Percentiles rank a stretch among this genome's conserved stretches.
Evolutionary conservation across 2,113 vertebrate species (phyloP).

Genomic region (Centropristis striata): DNA sequence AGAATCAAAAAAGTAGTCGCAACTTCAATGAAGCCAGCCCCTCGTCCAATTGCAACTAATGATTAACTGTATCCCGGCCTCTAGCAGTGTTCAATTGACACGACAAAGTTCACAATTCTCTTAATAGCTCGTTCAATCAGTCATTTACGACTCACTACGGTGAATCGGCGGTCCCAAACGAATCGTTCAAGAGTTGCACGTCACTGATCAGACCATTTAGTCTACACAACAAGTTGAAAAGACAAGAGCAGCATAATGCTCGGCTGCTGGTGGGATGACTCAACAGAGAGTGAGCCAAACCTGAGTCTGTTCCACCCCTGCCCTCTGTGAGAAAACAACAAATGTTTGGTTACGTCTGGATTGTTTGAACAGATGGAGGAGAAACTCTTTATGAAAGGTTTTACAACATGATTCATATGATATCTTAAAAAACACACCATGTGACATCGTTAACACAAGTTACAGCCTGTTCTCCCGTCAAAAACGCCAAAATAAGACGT

Average conservation of each 20-base stretch:
- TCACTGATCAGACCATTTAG: slow-evolving; percentile 30
- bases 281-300: slow-evolving; percentile 20
- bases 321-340: slow-evolving; percentile 39
- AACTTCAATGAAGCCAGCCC: slow-evolving; percentile 22
- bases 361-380: slow-evolving; percentile 69
- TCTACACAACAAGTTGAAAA: slow-evolving; percentile 46
- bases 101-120: slow-evolving; percentile 46
- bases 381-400: too few relatives aligned
- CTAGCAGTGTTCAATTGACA: slow-evolving; percentile 21
- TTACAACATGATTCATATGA: too few relatives aligned
- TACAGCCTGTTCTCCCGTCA: too few relatives aligned
- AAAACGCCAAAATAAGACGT: too few relatives aligned
- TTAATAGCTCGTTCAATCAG: slow-evolving; percentile 56
- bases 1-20: slow-evolving; percentile 22
- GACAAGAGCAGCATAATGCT: not conserved
- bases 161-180: slow-evolving; percentile 8
- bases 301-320: slow-evolving; percentile 4
- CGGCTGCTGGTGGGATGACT: slow-evolving; percentile 13
- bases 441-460: too few relatives aligned
- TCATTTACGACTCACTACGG: slow-evolving; percentile 21
- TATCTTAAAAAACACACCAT: too few relatives aligned
- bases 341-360: slow-evolving; percentile 56
- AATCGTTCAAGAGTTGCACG: slow-evolving; percentile 39
- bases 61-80: slow-evolving; percentile 41
- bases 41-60: slow-evolving; percentile 33